Conservation (phyloP, 37 sponge, comb jelly and placozoan species). For the Agelas oroides region DNA sequence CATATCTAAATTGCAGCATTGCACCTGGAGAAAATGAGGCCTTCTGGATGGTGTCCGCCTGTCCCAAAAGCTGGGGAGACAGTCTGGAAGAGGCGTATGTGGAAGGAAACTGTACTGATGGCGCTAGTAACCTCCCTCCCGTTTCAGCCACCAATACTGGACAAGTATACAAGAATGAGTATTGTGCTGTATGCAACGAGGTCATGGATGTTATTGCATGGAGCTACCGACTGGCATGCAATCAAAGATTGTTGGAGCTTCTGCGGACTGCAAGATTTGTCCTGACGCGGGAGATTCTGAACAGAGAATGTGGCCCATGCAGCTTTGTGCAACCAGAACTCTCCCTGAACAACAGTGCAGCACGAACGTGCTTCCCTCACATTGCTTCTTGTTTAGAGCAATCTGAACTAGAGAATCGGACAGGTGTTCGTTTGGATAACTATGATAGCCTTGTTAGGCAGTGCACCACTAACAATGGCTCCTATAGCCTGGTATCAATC, state of each 20-base stretch:
- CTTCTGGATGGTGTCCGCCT: conserved; percentile 29
- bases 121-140: conserved; percentile 12
- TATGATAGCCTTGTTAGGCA: background rate
- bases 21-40: background rate
- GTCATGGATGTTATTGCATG: conserved; percentile 5
- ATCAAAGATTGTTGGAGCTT: background rate
- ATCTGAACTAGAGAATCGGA: background rate
- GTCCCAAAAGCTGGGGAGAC: conserved; percentile 22
- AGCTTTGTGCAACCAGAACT: background rate
- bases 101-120: background rate
- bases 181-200: conserved; percentile 57
- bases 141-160: conserved; percentile 41
- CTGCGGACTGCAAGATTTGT: background rate
- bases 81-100: too few relatives aligned
- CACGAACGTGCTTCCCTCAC: conserved; percentile 9
- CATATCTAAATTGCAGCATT: too few relatives aligned
- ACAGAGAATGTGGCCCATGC: background rate
- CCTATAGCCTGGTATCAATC: background rate
- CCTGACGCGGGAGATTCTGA: background rate
- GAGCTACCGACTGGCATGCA: conserved; percentile 8
- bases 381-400: background rate
- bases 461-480: background rate
- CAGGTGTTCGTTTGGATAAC: too few relatives aligned
- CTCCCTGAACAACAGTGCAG: too few relatives aligned
- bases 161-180: conserved; percentile 51